These are phyloP conservation scores for Periphyllus acericola DNA, from an alignment of 2,888 invertebrate genomes.

Conservation along the genomic window DNA sequence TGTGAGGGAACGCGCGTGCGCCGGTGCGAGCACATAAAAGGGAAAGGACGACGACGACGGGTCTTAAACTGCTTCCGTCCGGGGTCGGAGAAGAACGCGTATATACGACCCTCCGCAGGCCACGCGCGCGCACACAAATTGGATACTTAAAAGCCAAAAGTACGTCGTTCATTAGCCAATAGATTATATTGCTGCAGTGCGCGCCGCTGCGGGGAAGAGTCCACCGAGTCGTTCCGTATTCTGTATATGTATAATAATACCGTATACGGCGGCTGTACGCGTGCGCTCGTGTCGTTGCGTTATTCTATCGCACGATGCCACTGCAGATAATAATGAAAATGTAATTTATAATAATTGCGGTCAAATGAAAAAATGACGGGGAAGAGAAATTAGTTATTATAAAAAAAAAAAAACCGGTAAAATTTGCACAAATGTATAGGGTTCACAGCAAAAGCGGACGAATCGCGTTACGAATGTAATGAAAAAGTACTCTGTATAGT, in stretches of 20 bases:
- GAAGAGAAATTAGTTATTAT: neutral
- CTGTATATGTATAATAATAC: too few relatives aligned
- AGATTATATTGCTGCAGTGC: conserved; percentile 2
- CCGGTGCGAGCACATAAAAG: neutral
- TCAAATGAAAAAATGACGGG: neutral
- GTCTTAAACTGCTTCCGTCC: conserved; percentile 33
- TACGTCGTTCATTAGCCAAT: conserved; percentile 49
- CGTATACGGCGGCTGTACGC: too few relatives aligned
- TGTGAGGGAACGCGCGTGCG: neutral
- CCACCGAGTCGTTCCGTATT: too few relatives aligned
- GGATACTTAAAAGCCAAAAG: conserved; percentile 34
- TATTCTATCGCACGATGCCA: too few relatives aligned
- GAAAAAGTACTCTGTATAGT: too few relatives aligned
- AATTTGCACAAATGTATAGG: neutral
- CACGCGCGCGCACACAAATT: conserved; percentile 14
- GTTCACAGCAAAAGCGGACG: neutral
- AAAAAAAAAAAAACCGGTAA: neutral
- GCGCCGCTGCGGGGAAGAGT: neutral
- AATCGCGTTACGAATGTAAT: neutral
- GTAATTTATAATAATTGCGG: conserved; percentile 10
- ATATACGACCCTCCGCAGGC: neutral
- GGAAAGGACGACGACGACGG: neutral
- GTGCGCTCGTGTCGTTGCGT: neutral
- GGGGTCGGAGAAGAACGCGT: neutral
- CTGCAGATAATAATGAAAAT: neutral